phyloP scores from a whole-genome alignment of 2,113 vertebrate genomes.

The Passerina amoena region DNA sequence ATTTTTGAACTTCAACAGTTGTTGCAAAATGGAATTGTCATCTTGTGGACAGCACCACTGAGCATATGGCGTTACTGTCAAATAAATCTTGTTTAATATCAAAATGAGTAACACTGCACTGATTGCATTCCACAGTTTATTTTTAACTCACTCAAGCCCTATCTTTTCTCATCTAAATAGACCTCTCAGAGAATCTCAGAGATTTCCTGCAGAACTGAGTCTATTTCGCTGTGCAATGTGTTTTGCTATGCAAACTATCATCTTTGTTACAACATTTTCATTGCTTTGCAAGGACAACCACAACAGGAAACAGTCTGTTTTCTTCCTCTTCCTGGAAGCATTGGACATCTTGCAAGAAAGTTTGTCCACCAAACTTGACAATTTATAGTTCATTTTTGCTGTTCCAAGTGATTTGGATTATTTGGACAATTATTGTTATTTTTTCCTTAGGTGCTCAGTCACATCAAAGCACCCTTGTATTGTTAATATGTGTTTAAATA shows the following conservation, averaged over 20 bases:
- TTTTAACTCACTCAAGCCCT: constrained; percentile 38
- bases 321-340: background rate
- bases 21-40: constrained; percentile 58
- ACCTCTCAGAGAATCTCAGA: background rate
- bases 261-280: background rate
- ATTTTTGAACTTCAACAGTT: constrained; percentile 58
- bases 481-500: background rate
- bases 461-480: background rate
- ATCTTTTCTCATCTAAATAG: constrained; percentile 39
- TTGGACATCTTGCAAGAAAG: background rate
- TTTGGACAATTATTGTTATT: background rate
- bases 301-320: background rate
- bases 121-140: background rate
- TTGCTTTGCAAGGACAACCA: background rate
- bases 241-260: background rate
- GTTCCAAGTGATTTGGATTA: background rate
- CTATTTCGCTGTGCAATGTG: background rate
- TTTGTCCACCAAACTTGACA: background rate
- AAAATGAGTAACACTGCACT: constrained; percentile 20
- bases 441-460: background rate
- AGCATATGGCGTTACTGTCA: constrained; percentile 59
- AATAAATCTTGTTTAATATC: constrained; percentile 54
- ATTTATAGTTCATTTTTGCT: background rate
- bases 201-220: background rate
- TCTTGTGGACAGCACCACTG: constrained; percentile 47